Evolutionary conservation across 1,140 invertebrate genomes (phyloP), one percentile per base, ranked within the genome.

Genomic region (Pogonognathellus flavescens): DNA sequence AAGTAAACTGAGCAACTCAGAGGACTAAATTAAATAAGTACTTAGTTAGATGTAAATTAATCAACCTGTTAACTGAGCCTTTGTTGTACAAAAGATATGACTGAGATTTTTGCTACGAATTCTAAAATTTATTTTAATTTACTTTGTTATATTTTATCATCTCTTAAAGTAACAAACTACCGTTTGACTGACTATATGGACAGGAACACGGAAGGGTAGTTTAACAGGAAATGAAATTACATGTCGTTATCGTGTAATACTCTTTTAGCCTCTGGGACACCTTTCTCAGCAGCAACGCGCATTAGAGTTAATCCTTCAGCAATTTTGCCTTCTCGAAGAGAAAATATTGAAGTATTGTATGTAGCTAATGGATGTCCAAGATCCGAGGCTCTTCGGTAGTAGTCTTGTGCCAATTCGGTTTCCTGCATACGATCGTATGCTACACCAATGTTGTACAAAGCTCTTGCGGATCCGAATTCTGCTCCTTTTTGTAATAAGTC

Each of bases 381-480:
- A 22, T 87, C 85, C 4, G 88, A 41, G 41, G 88, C 88, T 84
- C 72, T 31, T 66, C 50, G 20, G 31, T 84, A 85, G 60, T 85
- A 88, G 52, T 88, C 86, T 25, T 60, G 66, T 0, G 88, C 85
- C 16, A 87, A n/a, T 20, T 59, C 41, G 0, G 57, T 20, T 11
- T 88, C 88, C 18, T 87, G 62, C 76, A 84, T 13, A 0, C 85
- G 83, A 50, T 88, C 86, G 70, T 88, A 88, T 11, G 85, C 84
- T 25, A 88, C 88, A 4, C 88, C 88, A 53, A 88, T 81, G 80
- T 88, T 88, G 66, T 86, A 88, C 18, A 88, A 59, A 59, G 86
- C 86, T 80, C 88, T 60, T 11, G 81, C n/a, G 76, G 86, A 87
- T 52, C 88, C 88, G 0, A 86, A 52, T 49, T 86, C 82, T 22